Percentiles rank a stretch among this genome's conserved stretches.
Conservation (phyloP, 2,888 invertebrate genomes). For the Diploptera punctata region DNA sequence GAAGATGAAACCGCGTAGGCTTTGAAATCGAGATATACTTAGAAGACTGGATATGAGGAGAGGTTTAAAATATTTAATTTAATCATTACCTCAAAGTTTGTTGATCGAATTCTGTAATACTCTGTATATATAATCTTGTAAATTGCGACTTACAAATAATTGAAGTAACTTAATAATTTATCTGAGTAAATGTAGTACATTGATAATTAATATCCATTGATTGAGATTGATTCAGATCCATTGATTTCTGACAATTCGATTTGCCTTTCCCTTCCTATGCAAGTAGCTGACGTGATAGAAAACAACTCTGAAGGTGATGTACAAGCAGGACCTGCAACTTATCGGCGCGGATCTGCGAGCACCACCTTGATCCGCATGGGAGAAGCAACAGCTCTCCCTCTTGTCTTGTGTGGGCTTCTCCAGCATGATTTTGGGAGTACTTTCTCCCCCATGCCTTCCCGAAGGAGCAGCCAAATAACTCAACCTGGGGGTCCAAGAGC, state of each 20-base stretch:
- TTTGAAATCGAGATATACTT: no score
- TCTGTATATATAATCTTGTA: no score
- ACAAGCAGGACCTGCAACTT: background rate
- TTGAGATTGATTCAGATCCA: no score
- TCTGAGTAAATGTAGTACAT: no score
- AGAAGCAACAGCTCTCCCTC: constrained; percentile 56
- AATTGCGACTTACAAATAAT: no score
- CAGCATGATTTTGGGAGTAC: constrained; percentile 38
- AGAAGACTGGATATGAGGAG: no score
- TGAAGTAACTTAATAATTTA: no score
- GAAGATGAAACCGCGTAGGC: no score
- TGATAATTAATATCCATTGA: no score
- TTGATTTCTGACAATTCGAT: background rate
- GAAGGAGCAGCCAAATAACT: constrained; percentile 7
- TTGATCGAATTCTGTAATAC: no score
- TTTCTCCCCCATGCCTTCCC: constrained; percentile 25
- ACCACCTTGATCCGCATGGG: constrained; percentile 48
- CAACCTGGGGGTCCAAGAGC: background rate
- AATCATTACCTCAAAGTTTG: no score
- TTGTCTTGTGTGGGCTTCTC: constrained; percentile 58
- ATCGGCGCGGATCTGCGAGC: constrained; percentile 35
- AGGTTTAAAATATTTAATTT: no score
- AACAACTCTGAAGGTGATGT: constrained; percentile 4
- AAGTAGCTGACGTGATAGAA: constrained; percentile 12
- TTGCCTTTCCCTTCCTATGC: background rate